These are phyloP conservation scores for Bombus waltoni DNA, from an alignment of 1,140 invertebrate species.

Conservation along the genomic window DNA sequence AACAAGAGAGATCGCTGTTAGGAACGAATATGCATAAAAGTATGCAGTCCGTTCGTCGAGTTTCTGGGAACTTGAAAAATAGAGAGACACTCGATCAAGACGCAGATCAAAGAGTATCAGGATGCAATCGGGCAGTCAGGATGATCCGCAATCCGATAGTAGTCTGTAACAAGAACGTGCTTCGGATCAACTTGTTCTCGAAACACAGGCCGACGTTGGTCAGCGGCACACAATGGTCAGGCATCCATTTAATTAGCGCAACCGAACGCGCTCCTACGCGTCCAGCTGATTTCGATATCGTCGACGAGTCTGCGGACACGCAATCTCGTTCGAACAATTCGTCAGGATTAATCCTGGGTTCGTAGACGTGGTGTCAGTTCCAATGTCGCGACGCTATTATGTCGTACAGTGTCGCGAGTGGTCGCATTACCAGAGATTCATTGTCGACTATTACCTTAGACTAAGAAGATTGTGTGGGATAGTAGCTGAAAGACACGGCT, in stretches of 20 bases:
- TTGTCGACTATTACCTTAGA: background rate
- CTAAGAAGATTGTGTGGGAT: background rate
- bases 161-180: background rate
- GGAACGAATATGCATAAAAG: too few relatives aligned
- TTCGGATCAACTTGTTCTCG: background rate
- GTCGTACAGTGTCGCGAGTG: background rate
- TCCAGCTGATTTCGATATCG: constrained; percentile 38
- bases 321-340: constrained; percentile 52
- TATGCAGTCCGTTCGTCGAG: too few relatives aligned
- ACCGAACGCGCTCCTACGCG: constrained; percentile 29
- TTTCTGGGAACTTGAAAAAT: too few relatives aligned
- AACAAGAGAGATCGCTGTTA: too few relatives aligned
- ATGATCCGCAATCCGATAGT: background rate
- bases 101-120: background rate
- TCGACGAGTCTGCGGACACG: constrained; percentile 5
- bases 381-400: constrained; percentile 34
- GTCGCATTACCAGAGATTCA: background rate
- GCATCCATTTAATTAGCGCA: constrained; percentile 59
- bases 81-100: too few relatives aligned
- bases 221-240: background rate
- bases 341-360: constrained; percentile 64
- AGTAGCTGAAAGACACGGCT: background rate
- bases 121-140: background rate
- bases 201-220: background rate
- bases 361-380: constrained; percentile 23